A percentile compares a stretch with the other conserved stretches of the same genome.
Conservation (phyloP, 2,113 vertebrate species). For the Leiothrix lutea region DNA sequence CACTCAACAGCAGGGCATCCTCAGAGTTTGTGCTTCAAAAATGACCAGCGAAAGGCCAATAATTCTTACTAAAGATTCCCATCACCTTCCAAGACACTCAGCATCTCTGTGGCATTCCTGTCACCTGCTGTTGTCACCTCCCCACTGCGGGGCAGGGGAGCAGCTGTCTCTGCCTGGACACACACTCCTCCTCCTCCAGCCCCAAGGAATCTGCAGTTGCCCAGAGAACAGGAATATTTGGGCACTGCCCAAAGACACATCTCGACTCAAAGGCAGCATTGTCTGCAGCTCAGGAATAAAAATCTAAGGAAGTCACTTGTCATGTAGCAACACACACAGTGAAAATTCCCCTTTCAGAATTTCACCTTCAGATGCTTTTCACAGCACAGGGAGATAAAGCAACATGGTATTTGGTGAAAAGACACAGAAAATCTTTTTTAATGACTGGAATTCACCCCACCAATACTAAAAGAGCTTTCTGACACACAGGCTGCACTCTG, state of each 20-base stretch:
- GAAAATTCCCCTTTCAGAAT: background rate
- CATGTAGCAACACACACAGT: background rate
- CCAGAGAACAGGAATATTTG: background rate
- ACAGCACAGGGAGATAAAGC: background rate
- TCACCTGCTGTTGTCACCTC: rapidly evolving
- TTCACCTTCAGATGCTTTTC: background rate
- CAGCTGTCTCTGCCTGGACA: background rate
- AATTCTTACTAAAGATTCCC: background rate
- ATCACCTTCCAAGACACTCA: background rate
- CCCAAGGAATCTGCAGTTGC: background rate
- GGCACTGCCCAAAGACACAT: background rate
- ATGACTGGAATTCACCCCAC: background rate
- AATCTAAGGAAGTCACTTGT: background rate
- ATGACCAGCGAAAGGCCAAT: background rate
- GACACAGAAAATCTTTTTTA: background rate
- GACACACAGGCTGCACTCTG: background rate
- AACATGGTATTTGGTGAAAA: background rate
- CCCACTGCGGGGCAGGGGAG: background rate
- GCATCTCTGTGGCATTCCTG: background rate
- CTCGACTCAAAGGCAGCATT: background rate
- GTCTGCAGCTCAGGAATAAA: background rate
- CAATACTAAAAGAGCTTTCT: background rate
- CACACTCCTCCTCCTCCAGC: background rate
- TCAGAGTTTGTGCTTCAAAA: background rate
- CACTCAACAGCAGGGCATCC: background rate